Base-by-base conservation (phyloP, 2,797 vertebrate genomes). In the Poeciliopsis gracilis region DNA sequence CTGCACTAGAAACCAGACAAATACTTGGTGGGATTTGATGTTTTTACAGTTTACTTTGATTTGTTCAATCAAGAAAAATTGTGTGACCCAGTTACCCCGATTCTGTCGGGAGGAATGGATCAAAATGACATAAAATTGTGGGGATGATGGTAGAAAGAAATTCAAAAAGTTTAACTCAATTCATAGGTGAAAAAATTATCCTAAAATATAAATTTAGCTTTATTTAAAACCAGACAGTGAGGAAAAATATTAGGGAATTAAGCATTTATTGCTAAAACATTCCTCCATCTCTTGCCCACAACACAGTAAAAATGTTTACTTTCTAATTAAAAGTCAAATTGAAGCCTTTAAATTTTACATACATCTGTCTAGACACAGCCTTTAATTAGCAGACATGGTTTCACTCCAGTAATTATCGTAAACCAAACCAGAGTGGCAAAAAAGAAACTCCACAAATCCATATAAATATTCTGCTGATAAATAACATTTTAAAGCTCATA, bases 301-400 rank as follows among this genome's bases (percentile, higher is more conserved):
- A 38, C n/a, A 73, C 23, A 72, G 38, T 49, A 30, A 38, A 41
- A n/a, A 30, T 25, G 11, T 72, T 57, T 11, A 77, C 23, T 72
- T 67, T 53, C 28, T 57, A 33, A 49, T 49, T 36, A 77, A 71
- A 72, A 57, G 45, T 23, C 43, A 47, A 49, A 74, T 72, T 47
- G 61, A 76, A 23, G 15, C 28, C 38, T 75, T 77, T 74, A 66
- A 66, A 38, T 74, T 67, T 51, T 67, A 8, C n/a, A 76, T 69
- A n/a, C 63, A 78, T 85, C 57, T 28, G 88, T 90, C 88, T 91
- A 91, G 89, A 92, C 87, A 91, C 85, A 0, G 67, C 61, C 73
- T 88, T 91, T 91, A 84, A 91, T 80, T 82, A 88, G 84, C 71
- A 76, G 77, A 2, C 77, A 2, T 67, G 16, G 51, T 36, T 79